A percentile compares a stretch with the other conserved stretches of the same genome.
Evolutionary conservation across 2,797 vertebrate species (phyloP).

Genomic region (Euthynnus affinis): DNA sequence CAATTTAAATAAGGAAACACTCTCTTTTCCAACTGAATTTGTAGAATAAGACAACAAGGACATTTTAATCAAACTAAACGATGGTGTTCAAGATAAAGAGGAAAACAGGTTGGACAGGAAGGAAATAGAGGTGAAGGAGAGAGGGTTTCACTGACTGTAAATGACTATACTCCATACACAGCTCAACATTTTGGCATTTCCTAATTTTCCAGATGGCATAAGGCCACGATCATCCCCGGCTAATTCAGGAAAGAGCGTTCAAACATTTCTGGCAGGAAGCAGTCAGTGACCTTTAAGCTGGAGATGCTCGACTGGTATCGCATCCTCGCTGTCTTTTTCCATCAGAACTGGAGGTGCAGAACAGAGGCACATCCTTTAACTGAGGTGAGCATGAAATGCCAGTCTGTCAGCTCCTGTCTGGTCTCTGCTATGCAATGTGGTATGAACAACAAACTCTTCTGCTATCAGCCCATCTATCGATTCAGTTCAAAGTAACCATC

Average conservation of each 20-base stretch:
- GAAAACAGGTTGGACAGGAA: neutral
- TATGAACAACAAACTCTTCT: conserved; percentile 29
- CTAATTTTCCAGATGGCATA: conserved; percentile 41
- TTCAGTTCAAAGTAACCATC: conserved; percentile 34
- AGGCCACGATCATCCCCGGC: conserved; percentile 33
- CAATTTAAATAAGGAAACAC: neutral
- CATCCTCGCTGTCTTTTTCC: conserved; percentile 54
- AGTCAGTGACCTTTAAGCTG: conserved; percentile 78
- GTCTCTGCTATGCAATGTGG: conserved; percentile 18
- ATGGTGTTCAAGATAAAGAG: neutral
- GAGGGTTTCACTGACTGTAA: neutral
- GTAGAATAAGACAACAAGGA: neutral
- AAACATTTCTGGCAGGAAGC: conserved; percentile 66
- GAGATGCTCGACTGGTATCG: conserved; percentile 54
- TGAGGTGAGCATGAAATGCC: conserved; percentile 76
- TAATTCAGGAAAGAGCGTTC: conserved; percentile 47
- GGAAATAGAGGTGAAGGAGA: neutral
- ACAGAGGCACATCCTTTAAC: conserved; percentile 50
- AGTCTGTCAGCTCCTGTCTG: conserved; percentile 72
- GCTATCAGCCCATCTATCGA: conserved; percentile 30
- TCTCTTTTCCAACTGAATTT: neutral
- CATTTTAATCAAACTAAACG: neutral
- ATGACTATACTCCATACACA: neutral
- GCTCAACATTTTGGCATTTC: conserved; percentile 44
- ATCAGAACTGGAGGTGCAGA: conserved; percentile 48